Evolutionary conservation across 35 echinoderm and acorn worm species (phyloP).

Genomic region (Apostichopus parvimensis): DNA sequence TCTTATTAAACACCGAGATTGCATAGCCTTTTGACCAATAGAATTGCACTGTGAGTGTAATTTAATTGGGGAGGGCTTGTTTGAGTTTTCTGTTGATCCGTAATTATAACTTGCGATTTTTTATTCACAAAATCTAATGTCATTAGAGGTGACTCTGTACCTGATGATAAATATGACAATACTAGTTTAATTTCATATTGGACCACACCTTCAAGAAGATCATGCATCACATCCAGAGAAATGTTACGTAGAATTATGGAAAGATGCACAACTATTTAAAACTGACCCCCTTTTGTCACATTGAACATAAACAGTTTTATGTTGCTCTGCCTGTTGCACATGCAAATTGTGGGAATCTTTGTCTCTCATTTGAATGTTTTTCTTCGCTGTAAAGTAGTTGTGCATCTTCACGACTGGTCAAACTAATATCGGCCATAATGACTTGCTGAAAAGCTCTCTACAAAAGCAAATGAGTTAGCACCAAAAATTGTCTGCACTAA

Average conservation of each 20-base stretch:
- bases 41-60: conserved; percentile 25
- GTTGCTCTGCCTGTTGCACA: not conserved
- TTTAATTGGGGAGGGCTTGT: conserved; percentile 22
- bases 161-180: not conserved
- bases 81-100: conserved; percentile 16
- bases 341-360: not conserved
- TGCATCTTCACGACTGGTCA: not conserved
- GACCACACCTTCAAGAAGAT: not conserved
- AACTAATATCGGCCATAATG: not conserved
- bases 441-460: conserved; percentile 7
- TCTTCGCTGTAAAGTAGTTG: not conserved
- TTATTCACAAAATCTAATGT: not conserved
- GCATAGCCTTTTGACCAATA: conserved; percentile 28
- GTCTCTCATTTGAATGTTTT: not conserved
- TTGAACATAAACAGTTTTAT: not conserved
- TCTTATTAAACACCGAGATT: conserved; percentile 29
- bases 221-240: conserved; percentile 10
- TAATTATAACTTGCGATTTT: not conserved
- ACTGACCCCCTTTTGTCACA: not conserved
- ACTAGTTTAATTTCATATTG: conserved; percentile 16
- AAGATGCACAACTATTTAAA: not conserved
- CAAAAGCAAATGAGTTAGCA: not conserved
- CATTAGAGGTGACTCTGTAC: not conserved
- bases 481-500: conserved; percentile 62
- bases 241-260: not conserved